These are phyloP conservation scores for Pomatostomus ruficeps DNA, from an alignment of 2,113 vertebrate genomes.

Conservation along the genomic window DNA sequence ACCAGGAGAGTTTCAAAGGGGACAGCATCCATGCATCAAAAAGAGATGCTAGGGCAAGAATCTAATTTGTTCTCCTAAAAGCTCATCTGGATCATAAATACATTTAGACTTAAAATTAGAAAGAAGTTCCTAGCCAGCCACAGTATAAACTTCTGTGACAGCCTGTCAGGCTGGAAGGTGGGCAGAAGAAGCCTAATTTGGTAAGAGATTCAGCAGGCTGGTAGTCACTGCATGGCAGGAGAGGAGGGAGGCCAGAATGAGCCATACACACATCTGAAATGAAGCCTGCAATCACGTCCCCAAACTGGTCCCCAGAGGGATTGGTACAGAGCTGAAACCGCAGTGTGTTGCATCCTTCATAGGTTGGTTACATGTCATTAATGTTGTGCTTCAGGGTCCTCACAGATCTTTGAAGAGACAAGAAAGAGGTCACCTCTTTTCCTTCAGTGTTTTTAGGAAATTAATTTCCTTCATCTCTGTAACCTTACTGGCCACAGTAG, in stretches of 20 bases:
- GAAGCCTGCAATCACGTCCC: background rate
- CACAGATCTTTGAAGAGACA: background rate
- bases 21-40: background rate
- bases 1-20: background rate
- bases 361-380: background rate
- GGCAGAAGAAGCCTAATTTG: slow-evolving; percentile 37
- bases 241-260: background rate
- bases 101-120: slow-evolving; percentile 39
- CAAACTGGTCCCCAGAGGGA: background rate
- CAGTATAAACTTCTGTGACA: background rate
- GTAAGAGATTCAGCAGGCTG: slow-evolving; percentile 5
- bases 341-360: background rate
- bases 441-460: background rate
- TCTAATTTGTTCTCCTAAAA: background rate
- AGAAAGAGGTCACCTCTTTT: background rate
- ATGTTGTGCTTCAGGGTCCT: background rate
- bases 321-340: background rate
- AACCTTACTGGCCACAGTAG: background rate
- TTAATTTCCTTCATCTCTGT: background rate
- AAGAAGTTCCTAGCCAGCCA: slow-evolving; percentile 17
- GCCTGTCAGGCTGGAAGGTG: slow-evolving; percentile 32
- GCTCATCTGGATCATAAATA: slow-evolving; percentile 18
- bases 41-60: background rate
- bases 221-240: slow-evolving; percentile 4
- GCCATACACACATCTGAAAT: background rate